phyloP scores from a whole-genome alignment of 2,797 vertebrate species.

The Otus scops region DNA sequence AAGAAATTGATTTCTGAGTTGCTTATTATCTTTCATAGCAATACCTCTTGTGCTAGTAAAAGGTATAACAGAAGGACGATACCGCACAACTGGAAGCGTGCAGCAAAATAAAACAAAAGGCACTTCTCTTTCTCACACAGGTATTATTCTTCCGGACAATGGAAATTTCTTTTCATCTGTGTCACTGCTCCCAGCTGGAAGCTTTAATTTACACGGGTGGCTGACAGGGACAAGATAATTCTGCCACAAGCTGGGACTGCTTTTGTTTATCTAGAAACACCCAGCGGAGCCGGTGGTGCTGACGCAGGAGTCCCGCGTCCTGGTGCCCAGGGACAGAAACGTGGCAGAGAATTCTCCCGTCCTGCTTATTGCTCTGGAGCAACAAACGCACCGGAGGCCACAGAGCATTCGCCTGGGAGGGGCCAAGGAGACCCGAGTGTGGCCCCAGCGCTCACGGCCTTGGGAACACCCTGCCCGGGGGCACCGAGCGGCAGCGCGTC shows the following conservation, averaged over 20 bases:
- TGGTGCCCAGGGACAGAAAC: fast-evolving
- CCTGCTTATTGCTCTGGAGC: not conserved
- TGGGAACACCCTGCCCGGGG: not conserved
- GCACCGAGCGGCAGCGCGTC: fast-evolving
- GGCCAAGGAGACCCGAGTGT: fast-evolving
- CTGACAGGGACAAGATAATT: conserved; percentile 24
- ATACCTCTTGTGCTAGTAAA: not conserved
- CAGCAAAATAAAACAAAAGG: not conserved
- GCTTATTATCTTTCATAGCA: conserved; percentile 20
- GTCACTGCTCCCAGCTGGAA: not conserved
- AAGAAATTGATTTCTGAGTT: conserved; percentile 40
- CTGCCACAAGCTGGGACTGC: not conserved
- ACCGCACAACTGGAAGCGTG: not conserved
- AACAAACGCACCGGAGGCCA: fast-evolving
- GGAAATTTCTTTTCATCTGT: conserved; percentile 26
- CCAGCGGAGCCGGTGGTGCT: not conserved
- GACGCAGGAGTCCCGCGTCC: not conserved
- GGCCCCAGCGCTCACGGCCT: fast-evolving
- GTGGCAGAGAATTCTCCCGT: not conserved
- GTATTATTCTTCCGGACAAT: not conserved
- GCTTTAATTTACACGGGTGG: not conserved
- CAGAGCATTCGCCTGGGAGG: fast-evolving
- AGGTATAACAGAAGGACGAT: not conserved
- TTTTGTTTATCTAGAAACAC: not conserved
- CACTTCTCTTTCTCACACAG: not conserved